A percentile compares a stretch with the other conserved stretches of the same genome.
phyloP scores from a whole-genome alignment of 35 echinoderm and acorn worm species.

The Lytechinus pictus region DNA sequence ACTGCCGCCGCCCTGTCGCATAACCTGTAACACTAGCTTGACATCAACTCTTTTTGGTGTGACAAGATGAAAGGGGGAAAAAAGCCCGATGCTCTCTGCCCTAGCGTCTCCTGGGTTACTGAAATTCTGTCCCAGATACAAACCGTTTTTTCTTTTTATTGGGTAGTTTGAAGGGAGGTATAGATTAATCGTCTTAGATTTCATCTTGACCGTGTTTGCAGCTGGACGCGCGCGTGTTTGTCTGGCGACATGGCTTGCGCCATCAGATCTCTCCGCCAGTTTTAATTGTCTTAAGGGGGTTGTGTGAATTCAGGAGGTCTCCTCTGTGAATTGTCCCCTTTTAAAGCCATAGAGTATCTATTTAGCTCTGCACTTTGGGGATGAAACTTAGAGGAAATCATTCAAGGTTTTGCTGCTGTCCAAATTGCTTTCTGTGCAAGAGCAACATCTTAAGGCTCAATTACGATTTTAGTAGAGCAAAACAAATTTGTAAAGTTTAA shows the following conservation, averaged over 20 bases:
- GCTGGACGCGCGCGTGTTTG: slow-evolving; percentile 18
- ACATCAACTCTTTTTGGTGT: slow-evolving; percentile 11
- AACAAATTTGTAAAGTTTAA: not conserved
- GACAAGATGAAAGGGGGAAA: not conserved
- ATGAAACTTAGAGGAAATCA: not conserved
- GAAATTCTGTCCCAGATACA: slow-evolving; percentile 11
- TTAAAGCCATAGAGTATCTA: not conserved
- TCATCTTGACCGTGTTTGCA: slow-evolving; percentile 16
- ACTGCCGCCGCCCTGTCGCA: slow-evolving; percentile 20
- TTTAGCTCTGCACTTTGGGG: not conserved
- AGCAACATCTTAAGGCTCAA: not conserved
- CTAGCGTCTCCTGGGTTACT: slow-evolving; percentile 15
- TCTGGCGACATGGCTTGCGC: slow-evolving; percentile 7
- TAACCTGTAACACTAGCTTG: slow-evolving; percentile 32
- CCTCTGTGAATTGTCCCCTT: not conserved
- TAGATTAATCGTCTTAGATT: not conserved
- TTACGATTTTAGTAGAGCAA: not conserved
- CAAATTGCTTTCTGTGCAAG: not conserved
- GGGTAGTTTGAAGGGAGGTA: not conserved
- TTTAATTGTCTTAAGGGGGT: slow-evolving; percentile 1
- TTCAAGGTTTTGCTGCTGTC: not conserved
- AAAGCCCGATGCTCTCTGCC: slow-evolving; percentile 1
- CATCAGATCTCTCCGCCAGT: not conserved
- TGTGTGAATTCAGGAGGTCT: not conserved
- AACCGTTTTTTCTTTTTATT: not conserved